phyloP scores from a whole-genome alignment of 2,888 invertebrate genomes.

The Aphelenchoides bicaudatus region DNA sequence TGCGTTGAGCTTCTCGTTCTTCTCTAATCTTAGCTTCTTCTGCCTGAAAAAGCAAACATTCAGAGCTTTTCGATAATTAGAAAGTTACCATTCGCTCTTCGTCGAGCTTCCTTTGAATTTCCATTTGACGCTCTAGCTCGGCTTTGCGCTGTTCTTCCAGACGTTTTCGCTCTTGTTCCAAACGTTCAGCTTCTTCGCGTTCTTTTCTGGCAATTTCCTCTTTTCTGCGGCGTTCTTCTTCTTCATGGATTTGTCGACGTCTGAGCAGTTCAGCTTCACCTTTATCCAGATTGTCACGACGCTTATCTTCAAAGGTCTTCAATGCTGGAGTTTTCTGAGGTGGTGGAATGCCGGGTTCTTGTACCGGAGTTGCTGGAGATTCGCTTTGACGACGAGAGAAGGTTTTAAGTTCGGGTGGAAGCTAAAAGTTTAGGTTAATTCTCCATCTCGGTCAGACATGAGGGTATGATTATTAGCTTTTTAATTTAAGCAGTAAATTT shows the following conservation, averaged over 20 bases:
- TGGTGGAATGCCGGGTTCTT: slow-evolving; percentile 36
- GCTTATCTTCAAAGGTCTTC: slow-evolving; percentile 77
- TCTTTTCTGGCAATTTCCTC: slow-evolving; percentile 78
- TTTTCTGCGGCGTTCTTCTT: slow-evolving; percentile 70
- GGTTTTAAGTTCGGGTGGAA: slow-evolving; percentile 70
- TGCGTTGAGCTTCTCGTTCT: slow-evolving; percentile 73
- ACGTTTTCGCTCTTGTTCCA: slow-evolving; percentile 72
- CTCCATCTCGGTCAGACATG: too few relatives aligned
- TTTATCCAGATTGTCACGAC: slow-evolving; percentile 93
- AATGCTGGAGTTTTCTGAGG: slow-evolving; percentile 51
- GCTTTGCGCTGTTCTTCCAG: slow-evolving; percentile 49
- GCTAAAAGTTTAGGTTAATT: too few relatives aligned
- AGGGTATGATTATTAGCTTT: too few relatives aligned
- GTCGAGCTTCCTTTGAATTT: slow-evolving; percentile 91
- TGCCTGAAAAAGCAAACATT: too few relatives aligned
- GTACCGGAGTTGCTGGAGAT: slow-evolving; percentile 34
- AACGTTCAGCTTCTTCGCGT: slow-evolving; percentile 76
- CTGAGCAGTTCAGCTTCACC: slow-evolving; percentile 94
- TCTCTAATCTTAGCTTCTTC: slow-evolving; percentile 39
- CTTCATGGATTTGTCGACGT: slow-evolving; percentile 79
- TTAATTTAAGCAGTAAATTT: too few relatives aligned
- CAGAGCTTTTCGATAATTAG: too few relatives aligned
- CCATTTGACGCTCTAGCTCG: slow-evolving; percentile 69
- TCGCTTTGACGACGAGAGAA: slow-evolving; percentile 54
- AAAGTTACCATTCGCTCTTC: slow-evolving; percentile 66